A percentile compares a stretch with the other conserved stretches of the same genome.
Evolutionary conservation across 2,888 invertebrate genomes (phyloP).

Genomic region (Gerris lacustris): DNA sequence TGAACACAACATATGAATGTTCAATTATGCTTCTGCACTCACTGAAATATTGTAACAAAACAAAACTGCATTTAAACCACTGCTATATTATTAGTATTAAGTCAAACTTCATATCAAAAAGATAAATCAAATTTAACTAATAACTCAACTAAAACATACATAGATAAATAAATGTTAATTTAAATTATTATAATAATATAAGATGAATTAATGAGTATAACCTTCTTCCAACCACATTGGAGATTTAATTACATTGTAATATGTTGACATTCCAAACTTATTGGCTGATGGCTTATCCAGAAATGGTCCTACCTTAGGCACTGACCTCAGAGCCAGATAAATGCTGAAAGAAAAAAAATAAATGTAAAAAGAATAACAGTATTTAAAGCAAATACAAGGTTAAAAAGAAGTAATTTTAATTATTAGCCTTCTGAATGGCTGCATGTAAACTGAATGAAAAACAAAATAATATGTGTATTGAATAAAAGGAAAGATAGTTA

Average conservation of each 20-base stretch:
- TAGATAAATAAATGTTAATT: too few species aligned
- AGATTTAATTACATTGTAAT: constrained; percentile 37
- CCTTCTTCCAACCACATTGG: constrained; percentile 42
- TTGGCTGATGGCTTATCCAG: constrained; percentile 37
- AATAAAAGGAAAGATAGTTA: not conserved
- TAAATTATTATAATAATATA: constrained; percentile 19
- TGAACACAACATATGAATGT: too few species aligned
- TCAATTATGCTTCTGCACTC: not conserved
- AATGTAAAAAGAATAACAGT: not conserved
- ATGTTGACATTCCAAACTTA: constrained; percentile 36
- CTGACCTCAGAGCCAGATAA: constrained; percentile 36
- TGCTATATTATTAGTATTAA: not conserved
- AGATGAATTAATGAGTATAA: constrained; percentile 27
- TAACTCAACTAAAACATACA: too few species aligned
- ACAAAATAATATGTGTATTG: too few species aligned
- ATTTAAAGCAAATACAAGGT: too few species aligned
- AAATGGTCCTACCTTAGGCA: constrained; percentile 33
- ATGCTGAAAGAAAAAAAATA: constrained; percentile 33
- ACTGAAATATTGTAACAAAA: not conserved
- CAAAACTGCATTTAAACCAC: not conserved
- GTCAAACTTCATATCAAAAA: not conserved
- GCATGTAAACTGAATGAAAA: too few species aligned
- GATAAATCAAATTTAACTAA: not conserved
- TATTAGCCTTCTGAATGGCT: too few species aligned
- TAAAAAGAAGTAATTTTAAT: too few species aligned